Conservation (phyloP, 2,888 invertebrate species). For the Iselma pallidipennis region DNA sequence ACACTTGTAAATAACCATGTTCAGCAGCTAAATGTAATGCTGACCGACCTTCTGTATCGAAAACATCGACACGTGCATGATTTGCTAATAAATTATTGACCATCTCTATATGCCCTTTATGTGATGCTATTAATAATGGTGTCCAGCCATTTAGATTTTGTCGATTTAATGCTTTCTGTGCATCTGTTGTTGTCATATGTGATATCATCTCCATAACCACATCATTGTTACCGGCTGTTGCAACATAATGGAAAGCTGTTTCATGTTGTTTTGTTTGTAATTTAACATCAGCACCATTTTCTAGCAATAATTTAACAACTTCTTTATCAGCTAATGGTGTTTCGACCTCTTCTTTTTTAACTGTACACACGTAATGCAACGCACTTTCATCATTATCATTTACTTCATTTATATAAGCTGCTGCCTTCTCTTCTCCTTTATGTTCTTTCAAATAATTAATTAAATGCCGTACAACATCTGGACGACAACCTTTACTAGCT, state of each 20-base stretch:
- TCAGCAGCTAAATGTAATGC: slow-evolving; percentile 95
- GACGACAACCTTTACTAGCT: slow-evolving; percentile 84
- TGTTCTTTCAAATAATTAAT: slow-evolving; percentile 80
- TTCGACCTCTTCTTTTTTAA: slow-evolving; percentile 79
- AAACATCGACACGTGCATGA: slow-evolving; percentile 98
- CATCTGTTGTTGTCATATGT: slow-evolving; percentile 84
- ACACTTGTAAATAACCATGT: slow-evolving; percentile 87
- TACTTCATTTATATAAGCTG: slow-evolving; percentile 83
- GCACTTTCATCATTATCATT: slow-evolving; percentile 94
- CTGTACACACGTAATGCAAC: slow-evolving; percentile 92
- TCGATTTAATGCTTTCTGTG: slow-evolving; percentile 92
- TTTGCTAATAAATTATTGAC: slow-evolving; percentile 87
- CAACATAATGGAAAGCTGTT: slow-evolving; percentile 95
- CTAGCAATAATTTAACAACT: slow-evolving; percentile 85
- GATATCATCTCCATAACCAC: slow-evolving; percentile 92
- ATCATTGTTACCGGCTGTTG: slow-evolving; percentile 94
- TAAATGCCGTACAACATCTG: slow-evolving; percentile 84
- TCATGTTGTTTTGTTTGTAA: slow-evolving; percentile 85
- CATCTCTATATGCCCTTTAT: slow-evolving; percentile 90
- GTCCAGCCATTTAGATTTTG: slow-evolving; percentile 97
- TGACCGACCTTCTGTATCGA: slow-evolving; percentile 94
- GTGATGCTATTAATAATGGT: slow-evolving; percentile 93
- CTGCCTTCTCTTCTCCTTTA: slow-evolving; percentile 76
- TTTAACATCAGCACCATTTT: slow-evolving; percentile 89
- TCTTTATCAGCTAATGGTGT: slow-evolving; percentile 77